Conservation (phyloP, 2,113 vertebrate species). For the Eurystomus gularis region DNA sequence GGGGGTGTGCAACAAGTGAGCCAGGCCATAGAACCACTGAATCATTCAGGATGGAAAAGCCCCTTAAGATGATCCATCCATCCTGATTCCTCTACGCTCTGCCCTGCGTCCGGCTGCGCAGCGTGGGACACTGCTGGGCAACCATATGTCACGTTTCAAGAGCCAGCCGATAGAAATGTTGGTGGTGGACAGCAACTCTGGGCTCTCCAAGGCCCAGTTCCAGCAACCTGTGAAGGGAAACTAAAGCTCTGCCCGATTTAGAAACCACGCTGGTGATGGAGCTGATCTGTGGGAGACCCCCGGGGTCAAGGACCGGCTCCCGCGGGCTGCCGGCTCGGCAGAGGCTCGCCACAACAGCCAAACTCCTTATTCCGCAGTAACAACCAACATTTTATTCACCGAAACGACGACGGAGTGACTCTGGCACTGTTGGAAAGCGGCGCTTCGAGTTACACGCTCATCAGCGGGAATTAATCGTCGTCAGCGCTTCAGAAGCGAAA, state of each 20-base stretch:
- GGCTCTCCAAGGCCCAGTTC: neutral
- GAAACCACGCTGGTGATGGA: accelerated
- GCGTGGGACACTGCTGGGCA: neutral
- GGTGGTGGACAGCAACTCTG: neutral
- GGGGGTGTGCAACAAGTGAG: neutral
- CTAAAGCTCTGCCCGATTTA: neutral
- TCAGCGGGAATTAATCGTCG: neutral
- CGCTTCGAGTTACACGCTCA: neutral
- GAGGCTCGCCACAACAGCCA: neutral
- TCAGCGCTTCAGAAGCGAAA: neutral
- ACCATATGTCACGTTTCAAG: accelerated
- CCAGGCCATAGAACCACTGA: neutral
- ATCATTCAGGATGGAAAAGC: neutral
- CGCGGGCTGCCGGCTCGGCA: neutral
- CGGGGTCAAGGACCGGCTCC: neutral
- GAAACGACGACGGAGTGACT: neutral
- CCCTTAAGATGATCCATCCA: neutral
- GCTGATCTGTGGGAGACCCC: accelerated
- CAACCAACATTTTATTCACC: neutral
- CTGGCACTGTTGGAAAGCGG: neutral
- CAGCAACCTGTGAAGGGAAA: neutral
- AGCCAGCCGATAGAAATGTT: neutral
- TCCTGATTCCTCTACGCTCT: neutral
- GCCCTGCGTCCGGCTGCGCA: neutral
- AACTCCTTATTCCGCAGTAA: neutral